Conservation (phyloP, 2,113 vertebrate genomes). For the Embiotoca jacksoni region DNA sequence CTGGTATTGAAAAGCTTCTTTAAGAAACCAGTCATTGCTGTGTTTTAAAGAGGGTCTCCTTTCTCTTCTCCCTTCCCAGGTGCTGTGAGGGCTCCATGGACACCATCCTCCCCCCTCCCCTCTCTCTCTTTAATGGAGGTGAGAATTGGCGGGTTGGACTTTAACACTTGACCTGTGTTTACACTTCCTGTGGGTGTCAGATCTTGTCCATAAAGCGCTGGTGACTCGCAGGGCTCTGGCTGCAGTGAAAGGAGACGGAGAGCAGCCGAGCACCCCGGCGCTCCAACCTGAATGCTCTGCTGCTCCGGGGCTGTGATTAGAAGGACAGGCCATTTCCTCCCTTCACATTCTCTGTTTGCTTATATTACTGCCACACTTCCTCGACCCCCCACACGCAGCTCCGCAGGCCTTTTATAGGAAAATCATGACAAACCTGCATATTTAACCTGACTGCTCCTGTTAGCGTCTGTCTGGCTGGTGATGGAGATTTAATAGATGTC, state of each 20-base stretch:
- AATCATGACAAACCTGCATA: conserved; percentile 48
- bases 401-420: conserved; percentile 43
- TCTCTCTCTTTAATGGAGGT: conserved; percentile 83
- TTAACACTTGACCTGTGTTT: conserved; percentile 86
- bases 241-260: conserved; percentile 60
- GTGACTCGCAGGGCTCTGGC: conserved; percentile 39
- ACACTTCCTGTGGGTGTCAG: conserved; percentile 83
- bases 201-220: conserved; percentile 72
- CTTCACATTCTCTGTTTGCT: conserved; percentile 77
- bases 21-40: conserved; percentile 32
- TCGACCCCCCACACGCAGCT: conserved; percentile 45
- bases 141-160: conserved; percentile 86
- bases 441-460: conserved; percentile 6
- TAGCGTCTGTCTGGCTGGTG: conserved; percentile 1
- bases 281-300: conserved; percentile 68
- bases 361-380: conserved; percentile 72
- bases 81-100: conserved; percentile 61
- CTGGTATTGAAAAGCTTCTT: conserved; percentile 21
- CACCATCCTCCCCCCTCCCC: conserved; percentile 29
- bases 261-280: conserved; percentile 40
- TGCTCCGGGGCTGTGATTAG: conserved; percentile 63
- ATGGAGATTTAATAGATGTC: conserved; percentile 4
- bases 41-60: conserved; percentile 20
- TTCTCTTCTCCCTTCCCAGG: conserved; percentile 65
- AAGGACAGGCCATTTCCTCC: conserved; percentile 68